Percentiles rank a stretch among this genome's conserved stretches.
phyloP scores from a whole-genome alignment of 2,888 invertebrate species.

The Synergus gifuensis region DNA sequence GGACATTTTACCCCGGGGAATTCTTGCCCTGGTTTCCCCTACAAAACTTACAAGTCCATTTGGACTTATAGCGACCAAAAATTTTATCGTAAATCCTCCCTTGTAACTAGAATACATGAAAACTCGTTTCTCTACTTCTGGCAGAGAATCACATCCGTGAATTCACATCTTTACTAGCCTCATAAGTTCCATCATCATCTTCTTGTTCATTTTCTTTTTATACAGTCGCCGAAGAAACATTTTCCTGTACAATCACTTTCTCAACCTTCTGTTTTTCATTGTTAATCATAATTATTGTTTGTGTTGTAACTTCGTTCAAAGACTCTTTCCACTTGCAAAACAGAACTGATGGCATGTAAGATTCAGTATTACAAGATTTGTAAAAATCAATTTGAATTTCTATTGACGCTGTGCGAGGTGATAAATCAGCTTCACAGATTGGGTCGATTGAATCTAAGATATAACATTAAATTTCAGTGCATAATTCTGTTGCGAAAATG shows the following conservation, averaged over 20 bases:
- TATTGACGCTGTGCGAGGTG: background rate
- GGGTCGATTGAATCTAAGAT: background rate
- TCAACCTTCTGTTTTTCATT: conserved; percentile 3
- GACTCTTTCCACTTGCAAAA: conserved; percentile 39
- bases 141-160: background rate
- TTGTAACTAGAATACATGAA: no score
- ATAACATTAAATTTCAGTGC: background rate
- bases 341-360: conserved; percentile 26
- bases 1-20: no score
- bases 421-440: no score
- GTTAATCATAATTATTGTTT: conserved; percentile 38
- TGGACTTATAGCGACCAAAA: no score
- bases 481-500: background rate
- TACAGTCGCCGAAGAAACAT: conserved; percentile 7
- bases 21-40: no score
- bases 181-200: conserved; percentile 18
- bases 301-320: conserved; percentile 40
- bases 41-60: no score
- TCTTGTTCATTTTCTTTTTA: conserved; percentile 32
- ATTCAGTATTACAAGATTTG: background rate
- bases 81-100: no score
- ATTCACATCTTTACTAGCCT: conserved; percentile 25
- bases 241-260: background rate
- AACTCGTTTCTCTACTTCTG: no score
- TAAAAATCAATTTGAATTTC: background rate